Evolutionary conservation across 1,140 invertebrate genomes (phyloP), one percentile per base, ranked within the genome.

Genomic region (Cydia strobilella): DNA sequence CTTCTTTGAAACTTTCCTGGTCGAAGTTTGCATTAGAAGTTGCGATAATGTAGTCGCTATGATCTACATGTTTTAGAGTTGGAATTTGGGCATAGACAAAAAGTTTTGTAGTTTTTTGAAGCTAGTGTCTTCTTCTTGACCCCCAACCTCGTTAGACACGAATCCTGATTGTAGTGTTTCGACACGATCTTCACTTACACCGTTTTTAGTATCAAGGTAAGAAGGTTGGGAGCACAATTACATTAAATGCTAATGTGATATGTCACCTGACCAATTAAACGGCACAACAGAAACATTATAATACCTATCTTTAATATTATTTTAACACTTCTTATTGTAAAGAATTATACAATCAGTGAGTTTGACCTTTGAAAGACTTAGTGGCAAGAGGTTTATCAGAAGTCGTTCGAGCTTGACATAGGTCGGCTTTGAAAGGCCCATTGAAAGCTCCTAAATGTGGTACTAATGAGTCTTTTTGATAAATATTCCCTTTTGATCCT

Each of bases 31-130:
- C 86, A 90, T 90, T 91, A 92, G 88, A 86, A 82, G 81, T 88
- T 90, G 85, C 88, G 89, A 89, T 87, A 81, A 85, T 86, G 90
- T 93, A 93, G 88, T 90, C 89, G 91, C 90, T 91, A 90, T 87
- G 75, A 86, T 90, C 84, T 82, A 88, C 84, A 90, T 92, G 84
- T 84, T 86, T 89, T 90, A 91, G 90, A 88, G 76, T 82, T 90
- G 84, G 84, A 90, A 80, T 89, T 90, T 89, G 87, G 86, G 84
- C 84, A 90, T 90, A 90, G 87, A 86, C 84, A 84, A 84, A 81
- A 85, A 79, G 81, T 89, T 87, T 88, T 88, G 90, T 91, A 91
- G 90, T 82, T 89, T 91, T 90, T 91, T 90, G 88, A 87, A 84
- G 89, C 84, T 92, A 91, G 88, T 73, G 89, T 90, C 88, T 86